Percentiles rank a stretch among this genome's conserved stretches.
Evolutionary conservation across 2,113 vertebrate species (phyloP).

Genomic region (Corythornis madagascariensis): DNA sequence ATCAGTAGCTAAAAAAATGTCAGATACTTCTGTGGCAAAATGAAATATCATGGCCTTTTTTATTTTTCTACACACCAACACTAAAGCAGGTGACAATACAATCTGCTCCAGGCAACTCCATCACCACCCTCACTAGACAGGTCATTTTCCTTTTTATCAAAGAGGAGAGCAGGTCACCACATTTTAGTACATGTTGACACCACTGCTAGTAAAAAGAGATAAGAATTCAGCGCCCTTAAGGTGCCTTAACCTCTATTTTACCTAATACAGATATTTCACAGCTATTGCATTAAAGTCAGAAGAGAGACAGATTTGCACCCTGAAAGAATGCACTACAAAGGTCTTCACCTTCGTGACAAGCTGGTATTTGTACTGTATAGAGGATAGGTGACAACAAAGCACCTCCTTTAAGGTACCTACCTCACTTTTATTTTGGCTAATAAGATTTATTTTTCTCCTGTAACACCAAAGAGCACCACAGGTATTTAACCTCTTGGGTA

Average conservation of each 20-base stretch:
- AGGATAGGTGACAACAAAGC: background rate
- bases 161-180: constrained; percentile 68
- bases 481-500: background rate
- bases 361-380: background rate
- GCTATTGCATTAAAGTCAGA: constrained; percentile 7
- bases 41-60: constrained; percentile 59
- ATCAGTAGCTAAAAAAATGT: constrained; percentile 65
- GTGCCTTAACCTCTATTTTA: constrained; percentile 62
- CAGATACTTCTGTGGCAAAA: constrained; percentile 59
- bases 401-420: background rate
- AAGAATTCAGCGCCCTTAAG: constrained; percentile 73
- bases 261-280: constrained; percentile 63
- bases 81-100: constrained; percentile 63
- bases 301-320: constrained; percentile 18
- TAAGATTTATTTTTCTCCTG: background rate
- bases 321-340: background rate
- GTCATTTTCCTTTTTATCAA: constrained; percentile 78
- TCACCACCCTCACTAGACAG: constrained; percentile 67
- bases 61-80: constrained; percentile 37
- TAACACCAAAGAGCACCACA: background rate
- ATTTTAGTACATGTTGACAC: constrained; percentile 75
- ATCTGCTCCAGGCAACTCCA: constrained; percentile 73
- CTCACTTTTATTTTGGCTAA: background rate
- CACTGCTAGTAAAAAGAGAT: constrained; percentile 66
- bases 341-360: constrained; percentile 35